These are phyloP conservation scores for Quadroppia sp. DNA, from an alignment of 2,888 invertebrate genomes.

Conservation along the genomic window DNA sequence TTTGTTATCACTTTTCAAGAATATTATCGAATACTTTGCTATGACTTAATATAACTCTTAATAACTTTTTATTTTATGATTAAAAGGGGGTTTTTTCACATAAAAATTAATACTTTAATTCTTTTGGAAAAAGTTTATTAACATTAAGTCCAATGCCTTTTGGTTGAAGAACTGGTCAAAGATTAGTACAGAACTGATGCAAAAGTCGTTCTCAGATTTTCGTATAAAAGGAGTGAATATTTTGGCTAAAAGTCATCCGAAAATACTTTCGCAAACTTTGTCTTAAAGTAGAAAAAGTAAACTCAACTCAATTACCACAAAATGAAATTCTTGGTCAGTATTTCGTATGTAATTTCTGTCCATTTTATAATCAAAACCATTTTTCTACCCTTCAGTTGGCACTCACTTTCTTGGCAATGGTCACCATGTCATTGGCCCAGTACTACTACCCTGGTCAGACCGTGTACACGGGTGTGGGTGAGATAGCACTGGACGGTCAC, in stretches of 20 bases:
- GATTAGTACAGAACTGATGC: not conserved
- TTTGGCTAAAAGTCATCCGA: not conserved
- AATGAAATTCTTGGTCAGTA: constrained; percentile 26
- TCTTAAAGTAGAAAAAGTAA: not conserved
- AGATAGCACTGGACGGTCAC: constrained; percentile 16
- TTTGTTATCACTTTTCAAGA: too few relatives aligned
- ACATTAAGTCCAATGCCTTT: not conserved
- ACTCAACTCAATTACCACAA: not conserved
- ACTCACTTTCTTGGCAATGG: not conserved
- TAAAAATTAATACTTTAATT: not conserved
- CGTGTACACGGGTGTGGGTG: not conserved
- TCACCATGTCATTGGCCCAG: constrained; percentile 5
- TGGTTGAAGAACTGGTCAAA: not conserved
- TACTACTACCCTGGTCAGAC: not conserved
- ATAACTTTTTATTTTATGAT: too few relatives aligned
- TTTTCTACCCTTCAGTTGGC: not conserved
- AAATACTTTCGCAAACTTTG: not conserved
- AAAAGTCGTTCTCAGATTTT: not conserved
- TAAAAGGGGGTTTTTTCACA: not conserved
- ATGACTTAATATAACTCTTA: too few relatives aligned
- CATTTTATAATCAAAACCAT: not conserved
- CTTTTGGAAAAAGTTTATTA: not conserved
- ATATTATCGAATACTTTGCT: too few relatives aligned
- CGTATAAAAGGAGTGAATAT: not conserved
- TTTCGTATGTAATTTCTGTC: not conserved